These are phyloP conservation scores for Trematocara unimaculatum DNA, from an alignment of 2,113 vertebrate genomes.

Conservation along the genomic window DNA sequence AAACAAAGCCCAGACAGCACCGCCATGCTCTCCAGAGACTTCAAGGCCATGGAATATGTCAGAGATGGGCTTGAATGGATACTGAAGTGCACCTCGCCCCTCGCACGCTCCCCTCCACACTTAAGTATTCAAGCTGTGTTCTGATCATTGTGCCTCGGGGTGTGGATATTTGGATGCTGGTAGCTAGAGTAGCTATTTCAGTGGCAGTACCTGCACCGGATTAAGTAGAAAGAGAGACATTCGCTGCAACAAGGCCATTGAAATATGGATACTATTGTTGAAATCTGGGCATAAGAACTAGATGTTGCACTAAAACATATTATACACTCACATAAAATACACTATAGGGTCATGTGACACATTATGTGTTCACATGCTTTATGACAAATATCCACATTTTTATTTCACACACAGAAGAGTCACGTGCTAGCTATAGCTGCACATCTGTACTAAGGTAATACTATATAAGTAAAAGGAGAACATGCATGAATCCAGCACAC, in stretches of 20 bases:
- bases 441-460: background rate
- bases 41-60: constrained; percentile 85
- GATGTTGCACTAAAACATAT: constrained; percentile 29
- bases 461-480: background rate
- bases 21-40: constrained; percentile 75
- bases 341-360: background rate
- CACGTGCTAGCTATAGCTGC: background rate
- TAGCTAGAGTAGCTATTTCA: constrained; percentile 57
- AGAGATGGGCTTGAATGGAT: constrained; percentile 78
- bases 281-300: constrained; percentile 26
- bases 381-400: background rate
- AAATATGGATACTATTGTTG: constrained; percentile 20
- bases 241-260: constrained; percentile 46
- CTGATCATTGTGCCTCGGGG: constrained; percentile 65
- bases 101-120: background rate
- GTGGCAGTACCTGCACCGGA: constrained; percentile 55
- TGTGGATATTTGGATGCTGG: constrained; percentile 70
- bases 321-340: background rate
- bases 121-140: constrained; percentile 66
- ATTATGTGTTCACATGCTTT: background rate
- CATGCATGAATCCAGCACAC: background rate
- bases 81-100: constrained; percentile 72
- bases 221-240: constrained; percentile 48
- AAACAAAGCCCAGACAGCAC: constrained; percentile 76
- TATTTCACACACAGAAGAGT: background rate